Conservation (phyloP, 1,140 invertebrate species). For the Penaeus indicus region DNA sequence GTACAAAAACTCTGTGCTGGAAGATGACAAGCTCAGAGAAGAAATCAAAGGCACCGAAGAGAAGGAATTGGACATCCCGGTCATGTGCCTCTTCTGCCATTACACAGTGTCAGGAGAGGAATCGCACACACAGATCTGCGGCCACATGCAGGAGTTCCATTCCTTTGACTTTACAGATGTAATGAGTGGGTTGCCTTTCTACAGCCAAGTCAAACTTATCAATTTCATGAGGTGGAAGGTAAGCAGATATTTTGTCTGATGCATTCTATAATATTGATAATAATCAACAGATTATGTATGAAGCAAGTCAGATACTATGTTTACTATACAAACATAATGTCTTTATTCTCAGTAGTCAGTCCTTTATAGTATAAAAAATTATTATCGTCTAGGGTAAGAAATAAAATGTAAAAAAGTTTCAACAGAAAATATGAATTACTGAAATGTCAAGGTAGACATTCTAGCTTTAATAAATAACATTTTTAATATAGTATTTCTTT, state of each 20-base stretch:
- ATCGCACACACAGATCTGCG: slow-evolving; percentile 35
- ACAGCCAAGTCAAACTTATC: slow-evolving; percentile 82
- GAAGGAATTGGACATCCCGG: slow-evolving; percentile 28
- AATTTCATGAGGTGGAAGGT: slow-evolving; percentile 83
- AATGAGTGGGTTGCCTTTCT: slow-evolving; percentile 51
- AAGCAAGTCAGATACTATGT: no score
- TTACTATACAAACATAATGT: no score
- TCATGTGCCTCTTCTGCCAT: slow-evolving; percentile 57
- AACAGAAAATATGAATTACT: no score
- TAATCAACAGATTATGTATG: no score
- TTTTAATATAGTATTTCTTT: no score
- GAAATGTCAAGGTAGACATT: no score
- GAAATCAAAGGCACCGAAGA: slow-evolving; percentile 57
- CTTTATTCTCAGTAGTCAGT: no score
- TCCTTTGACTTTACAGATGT: slow-evolving; percentile 60
- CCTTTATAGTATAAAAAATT: no score
- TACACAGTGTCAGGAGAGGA: slow-evolving; percentile 49
- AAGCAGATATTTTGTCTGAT: not conserved
- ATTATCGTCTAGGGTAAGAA: no score
- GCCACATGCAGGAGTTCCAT: slow-evolving; percentile 58
- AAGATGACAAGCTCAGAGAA: slow-evolving; percentile 67
- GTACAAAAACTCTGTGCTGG: slow-evolving; percentile 33
- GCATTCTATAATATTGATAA: no score
- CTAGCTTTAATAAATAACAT: no score
- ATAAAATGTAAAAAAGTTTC: no score